phyloP scores from a whole-genome alignment of 2,888 invertebrate genomes.

The Cephus pygmeus region DNA sequence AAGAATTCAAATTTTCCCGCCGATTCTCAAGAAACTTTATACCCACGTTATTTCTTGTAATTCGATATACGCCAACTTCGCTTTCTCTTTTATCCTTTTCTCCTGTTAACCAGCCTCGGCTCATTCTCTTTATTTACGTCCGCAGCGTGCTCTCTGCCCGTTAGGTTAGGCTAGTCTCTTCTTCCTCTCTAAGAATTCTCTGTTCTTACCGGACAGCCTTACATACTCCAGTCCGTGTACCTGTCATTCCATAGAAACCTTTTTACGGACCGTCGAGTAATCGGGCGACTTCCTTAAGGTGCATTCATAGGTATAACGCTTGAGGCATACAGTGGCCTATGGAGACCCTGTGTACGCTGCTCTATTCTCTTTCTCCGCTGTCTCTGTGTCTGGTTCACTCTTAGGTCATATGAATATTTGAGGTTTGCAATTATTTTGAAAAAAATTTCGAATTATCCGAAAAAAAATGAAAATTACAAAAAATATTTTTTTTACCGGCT shows the following conservation, averaged over 20 bases:
- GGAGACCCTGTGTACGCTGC: background rate
- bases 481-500: too few species aligned
- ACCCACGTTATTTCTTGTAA: background rate
- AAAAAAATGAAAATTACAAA: too few species aligned
- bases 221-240: background rate
- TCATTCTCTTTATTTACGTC: background rate
- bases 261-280: background rate
- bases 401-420: background rate
- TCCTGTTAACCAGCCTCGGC: background rate
- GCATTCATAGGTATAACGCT: background rate
- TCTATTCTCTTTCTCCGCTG: background rate
- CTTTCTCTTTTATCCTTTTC: background rate
- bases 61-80: background rate
- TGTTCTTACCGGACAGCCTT: background rate
- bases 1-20: background rate
- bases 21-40: background rate
- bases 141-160: background rate
- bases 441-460: background rate
- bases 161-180: background rate
- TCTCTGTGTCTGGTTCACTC: background rate
- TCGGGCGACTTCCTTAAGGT: background rate
- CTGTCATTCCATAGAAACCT: background rate
- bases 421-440: background rate
- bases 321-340: background rate
- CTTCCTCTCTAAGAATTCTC: background rate